A percentile compares a stretch with the other conserved stretches of the same genome.
phyloP scores from a whole-genome alignment of 2,888 invertebrate species.

The Drosophila macrothrix region DNA sequence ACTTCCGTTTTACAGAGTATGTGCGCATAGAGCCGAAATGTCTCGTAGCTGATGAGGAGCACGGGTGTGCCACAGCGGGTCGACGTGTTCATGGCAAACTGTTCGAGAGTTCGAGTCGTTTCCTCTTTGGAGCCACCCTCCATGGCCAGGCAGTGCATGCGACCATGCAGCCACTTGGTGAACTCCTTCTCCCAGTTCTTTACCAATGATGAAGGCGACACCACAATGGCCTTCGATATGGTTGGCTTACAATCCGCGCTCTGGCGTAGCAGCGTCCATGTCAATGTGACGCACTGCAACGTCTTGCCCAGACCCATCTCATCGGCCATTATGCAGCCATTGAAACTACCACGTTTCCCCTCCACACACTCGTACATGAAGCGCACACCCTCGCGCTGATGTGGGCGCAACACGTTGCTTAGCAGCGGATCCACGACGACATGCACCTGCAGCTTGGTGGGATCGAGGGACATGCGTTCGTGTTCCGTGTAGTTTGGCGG shows the following conservation, averaged over 20 bases:
- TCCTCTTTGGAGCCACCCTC: slow-evolving; percentile 95
- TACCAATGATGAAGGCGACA: slow-evolving; percentile 98
- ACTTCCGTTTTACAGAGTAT: slow-evolving; percentile 96
- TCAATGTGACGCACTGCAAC: slow-evolving; percentile 96
- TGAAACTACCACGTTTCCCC: slow-evolving; percentile 92
- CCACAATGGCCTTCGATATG: slow-evolving; percentile 97
- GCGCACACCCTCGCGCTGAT: slow-evolving; percentile 99
- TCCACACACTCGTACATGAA: slow-evolving; percentile 99
- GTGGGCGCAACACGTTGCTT: slow-evolving; percentile 95
- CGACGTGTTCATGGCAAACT: slow-evolving; percentile 93
- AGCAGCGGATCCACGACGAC: slow-evolving; percentile 98
- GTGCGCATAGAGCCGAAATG: slow-evolving; percentile 96
- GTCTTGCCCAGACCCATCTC: slow-evolving; percentile 99
- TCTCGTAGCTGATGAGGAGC: slow-evolving; percentile 99
- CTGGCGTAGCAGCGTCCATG: slow-evolving; percentile 97
- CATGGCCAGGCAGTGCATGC: slow-evolving; percentile 93
- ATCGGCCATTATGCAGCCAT: slow-evolving; percentile 99
- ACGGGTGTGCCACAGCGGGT: slow-evolving; percentile 94
- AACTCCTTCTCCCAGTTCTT: slow-evolving; percentile 99
- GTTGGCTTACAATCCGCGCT: slow-evolving; percentile 95
- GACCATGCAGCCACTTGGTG: slow-evolving; percentile 96
- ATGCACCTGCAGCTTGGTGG: slow-evolving; percentile 90
- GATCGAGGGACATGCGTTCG: slow-evolving; percentile 93
- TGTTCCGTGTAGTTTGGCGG: slow-evolving; percentile 95
- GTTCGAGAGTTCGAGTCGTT: slow-evolving; percentile 91